Evolutionary conservation across 2,888 invertebrate species (phyloP), one percentile per base, ranked within the genome.

Genomic region (Cerastis rubricosa): DNA sequence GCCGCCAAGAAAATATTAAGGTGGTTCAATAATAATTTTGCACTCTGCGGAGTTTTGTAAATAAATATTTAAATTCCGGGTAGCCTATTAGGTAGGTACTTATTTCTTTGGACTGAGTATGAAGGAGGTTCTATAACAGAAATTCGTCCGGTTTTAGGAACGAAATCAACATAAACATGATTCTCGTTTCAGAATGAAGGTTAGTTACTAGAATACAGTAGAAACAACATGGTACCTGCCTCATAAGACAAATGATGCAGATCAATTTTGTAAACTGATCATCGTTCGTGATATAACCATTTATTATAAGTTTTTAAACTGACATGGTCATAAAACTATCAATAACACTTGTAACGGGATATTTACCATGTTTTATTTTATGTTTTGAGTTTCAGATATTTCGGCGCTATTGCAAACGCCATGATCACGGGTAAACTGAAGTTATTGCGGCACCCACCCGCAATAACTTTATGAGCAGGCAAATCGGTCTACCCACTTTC

Each of bases 21-120:
- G 59, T 59, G 51, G 71, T 66, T 66, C 64, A 72, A 78, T 85
- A 66, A 85, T 83, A 73, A 85, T 85, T 77, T 85, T 47, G 61
- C 14, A 45, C 69, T 69, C 67, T 35, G n/a, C 61, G 64, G 80
- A 71, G 9, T 57, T 78, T 80, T 65, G 54, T 71, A 61, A 79
- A 80, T 71, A 79, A 78, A 83, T 70, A 83, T 70, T 80, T 66
- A 78, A 80, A 70, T 68, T 63, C n/a, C 5, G 45, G 49, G 64
- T 65, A 22, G 75, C 8, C 54, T 65, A 22, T 75, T 74, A 64
- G 47, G 29, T 57, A 49, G 12, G 22, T 68, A 25, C 57, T 72
- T 71, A 35, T 19, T 43, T 22, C 47, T 73, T 81, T 14, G 1
- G 22, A 40, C 25, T 45, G 9, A 4, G 14, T 19, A 22, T 12